These are phyloP conservation scores for Cephus nigrinus DNA, from an alignment of 2,888 invertebrate species.

Conservation along the genomic window DNA sequence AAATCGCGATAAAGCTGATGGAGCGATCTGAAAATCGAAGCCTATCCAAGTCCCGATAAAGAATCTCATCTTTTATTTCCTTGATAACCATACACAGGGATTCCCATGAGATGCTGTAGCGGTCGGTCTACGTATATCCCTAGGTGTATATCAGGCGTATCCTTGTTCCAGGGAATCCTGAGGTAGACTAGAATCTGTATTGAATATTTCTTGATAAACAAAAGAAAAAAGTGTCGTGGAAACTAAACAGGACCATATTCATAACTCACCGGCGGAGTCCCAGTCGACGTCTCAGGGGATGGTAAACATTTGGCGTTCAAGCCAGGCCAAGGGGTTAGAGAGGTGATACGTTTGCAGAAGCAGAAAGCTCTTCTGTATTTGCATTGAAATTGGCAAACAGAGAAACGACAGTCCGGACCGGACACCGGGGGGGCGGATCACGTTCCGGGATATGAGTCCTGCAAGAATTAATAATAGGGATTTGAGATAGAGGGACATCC, in stretches of 20 bases:
- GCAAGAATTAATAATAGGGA: slow-evolving; percentile 5
- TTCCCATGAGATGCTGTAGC: background rate
- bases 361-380: slow-evolving; percentile 47
- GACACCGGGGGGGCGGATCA: background rate
- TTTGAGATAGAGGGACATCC: background rate
- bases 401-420: slow-evolving; percentile 2
- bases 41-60: background rate
- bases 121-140: background rate
- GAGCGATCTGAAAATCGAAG: background rate
- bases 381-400: slow-evolving; percentile 56
- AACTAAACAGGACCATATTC: slow-evolving; percentile 2
- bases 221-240: background rate
- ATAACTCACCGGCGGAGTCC: background rate
- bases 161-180: background rate
- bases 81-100: background rate
- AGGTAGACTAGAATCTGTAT: background rate
- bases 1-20: background rate
- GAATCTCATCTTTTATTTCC: background rate
- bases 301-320: slow-evolving; percentile 1
- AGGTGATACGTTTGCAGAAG: slow-evolving; percentile 44
- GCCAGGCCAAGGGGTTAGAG: slow-evolving; percentile 17
- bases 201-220: slow-evolving; percentile 11
- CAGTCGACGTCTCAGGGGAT: background rate
- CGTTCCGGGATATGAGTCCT: slow-evolving; percentile 1
- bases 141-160: background rate